Base-by-base conservation (phyloP, 2,113 vertebrate genomes). In the Pedetes capensis region DNA sequence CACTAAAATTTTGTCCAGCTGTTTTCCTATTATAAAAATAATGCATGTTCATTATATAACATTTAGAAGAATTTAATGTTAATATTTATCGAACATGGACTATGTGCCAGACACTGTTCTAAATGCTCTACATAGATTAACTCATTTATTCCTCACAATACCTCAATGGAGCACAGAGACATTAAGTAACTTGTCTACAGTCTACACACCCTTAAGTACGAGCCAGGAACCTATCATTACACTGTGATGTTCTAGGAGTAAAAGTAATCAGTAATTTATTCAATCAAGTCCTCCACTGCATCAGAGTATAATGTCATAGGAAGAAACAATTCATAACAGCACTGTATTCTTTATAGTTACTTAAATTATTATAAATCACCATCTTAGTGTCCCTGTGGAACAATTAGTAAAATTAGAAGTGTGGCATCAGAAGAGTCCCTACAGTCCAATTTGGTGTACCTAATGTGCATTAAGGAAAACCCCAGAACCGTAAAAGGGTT, bases 11-110 rank as follows among this genome's bases (percentile, higher is more conserved):
- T 87, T 32, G 9, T 42, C 37, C 32, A 69, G 55, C 27, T 39
- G 53, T 94, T 92, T 89, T 92, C 44, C 47, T 94, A 23, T 87
- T 89, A 55, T 59, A 92, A 95, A 83, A 95, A 85, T 61, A 84
- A 84, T 17, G 4, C 4, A 69, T 42, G 16, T 8, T 69, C 12
- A 78, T n/a, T 47, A 69, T 13, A 74, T 79, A 55, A 92, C 32
- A 71, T 49, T 95, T 32, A 57, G 64, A 53, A 88, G 83, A 76
- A 79, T 23, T 79, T 89, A 55, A 88, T 39, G 63, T 59, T 74
- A 85, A 74, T 29, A 94, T 71, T 94, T 87, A 69, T 1, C 85
- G 71, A 90, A 72, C 63, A 68, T 0, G 23, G 79, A 91, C 22
- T 55, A n/a, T 9, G 16, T 68, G 57, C 63, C 39, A 79, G 12